A percentile compares a stretch with the other conserved stretches of the same genome.
Conservation (phyloP, 2,888 invertebrate genomes). For the Meiosimyza platycephala region DNA sequence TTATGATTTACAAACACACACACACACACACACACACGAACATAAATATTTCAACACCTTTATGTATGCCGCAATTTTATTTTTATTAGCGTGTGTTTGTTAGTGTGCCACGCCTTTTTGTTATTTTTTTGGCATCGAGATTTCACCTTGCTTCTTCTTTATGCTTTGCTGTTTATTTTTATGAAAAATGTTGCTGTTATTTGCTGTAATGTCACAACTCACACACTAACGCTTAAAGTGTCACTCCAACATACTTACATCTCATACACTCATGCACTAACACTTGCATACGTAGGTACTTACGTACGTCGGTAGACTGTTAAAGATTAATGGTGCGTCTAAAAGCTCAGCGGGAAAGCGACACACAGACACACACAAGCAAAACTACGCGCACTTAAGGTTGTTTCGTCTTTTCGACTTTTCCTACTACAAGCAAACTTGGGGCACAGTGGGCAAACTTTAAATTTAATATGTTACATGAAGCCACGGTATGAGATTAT, state of each 20-base stretch:
- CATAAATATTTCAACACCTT: no score
- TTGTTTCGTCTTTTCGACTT: constrained; percentile 2
- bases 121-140: no score
- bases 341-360: constrained; percentile 45
- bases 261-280: not conserved
- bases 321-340: constrained; percentile 54
- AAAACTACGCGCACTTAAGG: constrained; percentile 38
- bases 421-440: no score
- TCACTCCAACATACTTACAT: constrained; percentile 18
- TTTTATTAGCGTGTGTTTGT: no score
- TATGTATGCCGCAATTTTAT: no score
- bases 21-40: not conserved
- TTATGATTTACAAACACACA: not conserved
- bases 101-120: no score
- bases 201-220: constrained; percentile 20
- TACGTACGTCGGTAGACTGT: constrained; percentile 37
- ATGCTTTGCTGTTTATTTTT: constrained; percentile 9
- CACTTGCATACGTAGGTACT: not conserved
- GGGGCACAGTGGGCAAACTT: no score
- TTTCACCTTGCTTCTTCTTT: not conserved
- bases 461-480: no score
- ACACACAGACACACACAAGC: constrained; percentile 36
- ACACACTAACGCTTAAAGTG: constrained; percentile 5
- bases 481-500: no score
- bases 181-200: constrained; percentile 20